Evolutionary conservation across 2,888 invertebrate species (phyloP).

Genomic region (Syritta pipiens): DNA sequence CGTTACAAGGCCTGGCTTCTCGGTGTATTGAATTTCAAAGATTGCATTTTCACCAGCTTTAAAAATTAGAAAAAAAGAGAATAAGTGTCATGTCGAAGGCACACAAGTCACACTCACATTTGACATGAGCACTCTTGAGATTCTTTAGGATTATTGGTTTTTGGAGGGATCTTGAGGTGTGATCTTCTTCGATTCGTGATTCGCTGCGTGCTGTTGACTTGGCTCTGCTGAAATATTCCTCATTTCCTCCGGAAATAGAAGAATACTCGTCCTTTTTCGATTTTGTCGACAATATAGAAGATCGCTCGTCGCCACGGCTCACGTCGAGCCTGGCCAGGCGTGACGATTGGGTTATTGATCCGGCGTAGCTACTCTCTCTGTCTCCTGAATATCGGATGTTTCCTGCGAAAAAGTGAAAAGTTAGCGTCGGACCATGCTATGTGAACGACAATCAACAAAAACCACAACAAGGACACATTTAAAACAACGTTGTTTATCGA

Average conservation of each 20-base stretch:
- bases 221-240: slow-evolving; percentile 34
- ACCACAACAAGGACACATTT: too few relatives aligned
- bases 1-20: slow-evolving; percentile 84
- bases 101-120: slow-evolving; percentile 84
- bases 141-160: slow-evolving; percentile 87
- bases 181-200: slow-evolving; percentile 69
- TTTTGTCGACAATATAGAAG: slow-evolving; percentile 51
- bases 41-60: slow-evolving; percentile 88
- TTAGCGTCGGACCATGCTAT: too few relatives aligned
- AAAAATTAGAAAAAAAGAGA: neutral
- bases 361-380: slow-evolving; percentile 51
- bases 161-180: slow-evolving; percentile 79
- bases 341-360: slow-evolving; percentile 51
- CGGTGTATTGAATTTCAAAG: slow-evolving; percentile 88
- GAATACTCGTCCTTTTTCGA: slow-evolving; percentile 20
- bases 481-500: too few relatives aligned
- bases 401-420: slow-evolving; percentile 27
- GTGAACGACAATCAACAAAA: too few relatives aligned
- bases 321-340: slow-evolving; percentile 29
- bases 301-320: slow-evolving; percentile 45
- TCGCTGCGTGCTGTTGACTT: slow-evolving; percentile 61
- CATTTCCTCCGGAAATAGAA: slow-evolving; percentile 19
- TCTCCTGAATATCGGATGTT: slow-evolving; percentile 32
- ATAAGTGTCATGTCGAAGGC: neutral
- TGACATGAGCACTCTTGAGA: slow-evolving; percentile 87